These are phyloP conservation scores for Hirtodrosophila cameraria DNA, from an alignment of 2,888 invertebrate genomes.

Conservation along the genomic window DNA sequence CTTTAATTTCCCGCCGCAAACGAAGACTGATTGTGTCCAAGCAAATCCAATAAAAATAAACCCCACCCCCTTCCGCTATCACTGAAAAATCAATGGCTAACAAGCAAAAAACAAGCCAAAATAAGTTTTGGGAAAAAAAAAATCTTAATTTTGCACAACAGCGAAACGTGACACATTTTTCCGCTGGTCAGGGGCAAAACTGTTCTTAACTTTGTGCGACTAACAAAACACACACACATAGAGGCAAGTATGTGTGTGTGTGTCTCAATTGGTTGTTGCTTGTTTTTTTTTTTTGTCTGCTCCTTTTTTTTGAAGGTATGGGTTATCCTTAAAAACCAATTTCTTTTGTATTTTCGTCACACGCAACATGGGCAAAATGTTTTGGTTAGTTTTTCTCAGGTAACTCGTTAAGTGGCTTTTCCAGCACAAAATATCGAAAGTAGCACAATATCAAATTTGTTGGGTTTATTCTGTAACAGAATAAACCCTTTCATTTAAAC, in stretches of 20 bases:
- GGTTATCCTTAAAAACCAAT: slow-evolving; percentile 52
- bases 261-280: slow-evolving; percentile 51
- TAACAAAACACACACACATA: slow-evolving; percentile 11
- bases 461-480: slow-evolving; percentile 18
- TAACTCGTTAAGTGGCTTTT: slow-evolving; percentile 36
- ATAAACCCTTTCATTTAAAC: slow-evolving; percentile 6
- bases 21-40: slow-evolving; percentile 61
- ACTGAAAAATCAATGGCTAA: slow-evolving; percentile 60
- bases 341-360: slow-evolving; percentile 61
- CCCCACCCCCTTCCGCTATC: background rate
- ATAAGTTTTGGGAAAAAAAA: slow-evolving; percentile 49
- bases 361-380: slow-evolving; percentile 51
- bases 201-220: slow-evolving; percentile 52
- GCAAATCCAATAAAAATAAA: slow-evolving; percentile 59
- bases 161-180: slow-evolving; percentile 74
- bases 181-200: slow-evolving; percentile 43
- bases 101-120: slow-evolving; percentile 61
- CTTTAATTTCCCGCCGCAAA: slow-evolving; percentile 61
- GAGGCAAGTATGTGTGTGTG: slow-evolving; percentile 19
- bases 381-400: slow-evolving; percentile 32
- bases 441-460: slow-evolving; percentile 34
- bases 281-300: slow-evolving; percentile 40
- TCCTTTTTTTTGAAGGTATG: slow-evolving; percentile 25
- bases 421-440: slow-evolving; percentile 13
- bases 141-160: slow-evolving; percentile 71